Evolutionary conservation across 1,140 invertebrate genomes (phyloP), one percentile per base, ranked within the genome.

Genomic region (Matsumurasca onukii): DNA sequence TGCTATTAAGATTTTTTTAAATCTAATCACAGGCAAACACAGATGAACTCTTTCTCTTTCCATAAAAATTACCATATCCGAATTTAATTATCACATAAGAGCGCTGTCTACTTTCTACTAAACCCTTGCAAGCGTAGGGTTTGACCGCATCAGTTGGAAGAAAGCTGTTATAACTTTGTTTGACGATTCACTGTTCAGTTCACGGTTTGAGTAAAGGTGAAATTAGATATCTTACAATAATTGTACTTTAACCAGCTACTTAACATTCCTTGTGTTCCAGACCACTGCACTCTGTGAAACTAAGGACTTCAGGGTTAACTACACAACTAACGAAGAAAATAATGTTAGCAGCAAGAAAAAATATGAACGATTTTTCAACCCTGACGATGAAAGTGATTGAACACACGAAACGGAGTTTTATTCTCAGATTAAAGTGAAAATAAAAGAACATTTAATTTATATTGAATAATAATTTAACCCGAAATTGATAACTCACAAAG

Each of bases 321-420:
- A 59, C 55, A 59, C 25, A n/a, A 27, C 55, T n/a, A 59, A 59
- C 24, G 55, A 59, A 24, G 55, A 59, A 3, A 27, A 24, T 59
- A 13, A 5, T 12, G 5, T 22, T 13, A 13, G 13, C 22, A 22
- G 15, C n/a, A 59, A 24, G 25, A 51, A 20, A 3, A 59, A 59
- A n/a, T 59, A 59, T 29, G 55, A 59, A 29, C 15, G 55, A 9
- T 59, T 59, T 27, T 29, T 27, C n/a, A 59, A 59, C 24, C 55
- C 55, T 59, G 55, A 59, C 30, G 55, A 59, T 59, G 55, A 59
- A 27, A 59, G 55, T 59, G 55, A 59, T n/a, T 59, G 25, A 59
- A 29, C 24, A 27, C 12, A 27, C 3, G 22, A 52, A 52, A 24
- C 20, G 22, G 49, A 15, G 49, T n/a, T n/a, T n/a, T n/a, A n/a